These are phyloP conservation scores for Sebastes variabilis DNA, from an alignment of 2,797 vertebrate species.

Conservation along the genomic window DNA sequence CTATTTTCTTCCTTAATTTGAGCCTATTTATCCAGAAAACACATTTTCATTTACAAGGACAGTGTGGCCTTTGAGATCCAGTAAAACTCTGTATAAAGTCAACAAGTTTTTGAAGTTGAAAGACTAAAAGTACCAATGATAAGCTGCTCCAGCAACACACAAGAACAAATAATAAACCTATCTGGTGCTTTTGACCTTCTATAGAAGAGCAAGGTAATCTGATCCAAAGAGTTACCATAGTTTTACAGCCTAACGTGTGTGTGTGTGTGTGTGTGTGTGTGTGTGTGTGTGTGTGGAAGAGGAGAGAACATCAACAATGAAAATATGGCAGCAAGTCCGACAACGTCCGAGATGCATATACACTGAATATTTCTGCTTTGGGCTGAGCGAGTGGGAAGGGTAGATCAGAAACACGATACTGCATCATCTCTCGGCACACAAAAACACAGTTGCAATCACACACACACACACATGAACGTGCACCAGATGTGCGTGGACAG, in stretches of 20 bases:
- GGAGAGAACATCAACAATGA: constrained; percentile 23
- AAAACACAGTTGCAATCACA: background rate
- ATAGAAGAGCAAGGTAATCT: constrained; percentile 29
- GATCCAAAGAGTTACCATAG: constrained; percentile 26
- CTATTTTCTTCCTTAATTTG: background rate
- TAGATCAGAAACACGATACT: constrained; percentile 57
- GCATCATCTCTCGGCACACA: constrained; percentile 36
- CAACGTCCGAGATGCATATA: constrained; percentile 39
- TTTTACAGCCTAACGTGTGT: background rate
- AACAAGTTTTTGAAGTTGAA: constrained; percentile 45
- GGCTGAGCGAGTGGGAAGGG: constrained; percentile 11
- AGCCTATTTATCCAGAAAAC: background rate
- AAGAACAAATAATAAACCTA: constrained; percentile 39
- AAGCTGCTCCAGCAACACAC: constrained; percentile 11
- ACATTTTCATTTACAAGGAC: background rate
- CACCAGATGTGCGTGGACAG: constrained; percentile 28
- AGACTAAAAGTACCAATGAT: constrained; percentile 14
- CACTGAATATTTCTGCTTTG: constrained; percentile 43
- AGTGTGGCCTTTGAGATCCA: background rate
- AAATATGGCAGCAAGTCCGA: constrained; percentile 52
- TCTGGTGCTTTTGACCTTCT: constrained; percentile 41
- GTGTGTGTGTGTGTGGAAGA: background rate
- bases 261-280: background rate
- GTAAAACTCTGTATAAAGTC: background rate
- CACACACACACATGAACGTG: background rate